Percentiles rank a stretch among this genome's conserved stretches.
Evolutionary conservation across 1,140 invertebrate species (phyloP).

Genomic region (Gryllus bimaculatus): DNA sequence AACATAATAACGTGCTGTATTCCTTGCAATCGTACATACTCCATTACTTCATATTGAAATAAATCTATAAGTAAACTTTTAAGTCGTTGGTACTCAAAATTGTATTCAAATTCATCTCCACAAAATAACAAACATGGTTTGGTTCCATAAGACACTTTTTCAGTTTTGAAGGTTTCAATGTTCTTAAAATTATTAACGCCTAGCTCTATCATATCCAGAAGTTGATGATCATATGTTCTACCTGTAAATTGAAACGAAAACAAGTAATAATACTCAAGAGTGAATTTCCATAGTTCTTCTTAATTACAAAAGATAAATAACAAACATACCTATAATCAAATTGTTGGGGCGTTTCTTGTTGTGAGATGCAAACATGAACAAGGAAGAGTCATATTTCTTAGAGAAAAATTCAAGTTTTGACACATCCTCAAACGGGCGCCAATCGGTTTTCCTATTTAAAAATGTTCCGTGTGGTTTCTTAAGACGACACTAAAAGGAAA

Average conservation of each 20-base stretch:
- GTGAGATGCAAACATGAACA: constrained; percentile 85
- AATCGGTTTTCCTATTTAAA: constrained; percentile 71
- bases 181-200: constrained; percentile 74
- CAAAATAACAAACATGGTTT: constrained; percentile 92
- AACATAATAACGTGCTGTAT: constrained; percentile 89
- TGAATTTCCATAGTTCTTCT: neutral
- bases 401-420: constrained; percentile 74
- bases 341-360: constrained; percentile 93
- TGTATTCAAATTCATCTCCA: constrained; percentile 83
- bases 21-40: constrained; percentile 76
- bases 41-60: constrained; percentile 77
- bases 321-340: constrained; percentile 8
- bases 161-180: constrained; percentile 66
- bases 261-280: neutral
- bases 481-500: constrained; percentile 51
- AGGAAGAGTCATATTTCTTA: constrained; percentile 73
- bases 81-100: constrained; percentile 67
- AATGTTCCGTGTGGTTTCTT: constrained; percentile 77
- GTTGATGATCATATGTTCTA: constrained; percentile 76
- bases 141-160: constrained; percentile 67
- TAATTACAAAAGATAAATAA: too few relatives aligned
- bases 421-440: constrained; percentile 77
- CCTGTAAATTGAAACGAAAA: constrained; percentile 35
- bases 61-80: constrained; percentile 89
- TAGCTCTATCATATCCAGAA: constrained; percentile 95